A percentile compares a stretch with the other conserved stretches of the same genome.
Evolutionary conservation across 2,888 invertebrate species (phyloP).

Genomic region (Drosophila mayaguana): DNA sequence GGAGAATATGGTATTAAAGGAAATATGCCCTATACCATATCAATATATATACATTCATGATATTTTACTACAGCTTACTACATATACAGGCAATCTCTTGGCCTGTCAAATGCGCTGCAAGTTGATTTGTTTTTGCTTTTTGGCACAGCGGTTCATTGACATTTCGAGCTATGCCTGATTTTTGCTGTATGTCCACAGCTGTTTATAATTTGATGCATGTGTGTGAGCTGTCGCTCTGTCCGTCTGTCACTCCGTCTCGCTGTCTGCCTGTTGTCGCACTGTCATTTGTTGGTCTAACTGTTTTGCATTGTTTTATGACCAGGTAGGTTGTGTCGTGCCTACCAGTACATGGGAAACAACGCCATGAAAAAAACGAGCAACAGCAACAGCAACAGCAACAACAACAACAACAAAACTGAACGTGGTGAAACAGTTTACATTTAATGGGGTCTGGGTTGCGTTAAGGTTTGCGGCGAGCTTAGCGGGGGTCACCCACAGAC

Average conservation of each 20-base stretch:
- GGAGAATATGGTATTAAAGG: too few species aligned
- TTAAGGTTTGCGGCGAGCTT: constrained; percentile 45
- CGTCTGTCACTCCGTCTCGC: neutral
- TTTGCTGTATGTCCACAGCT: constrained; percentile 44
- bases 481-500: constrained; percentile 44
- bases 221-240: constrained; percentile 1
- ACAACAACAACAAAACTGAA: constrained; percentile 32
- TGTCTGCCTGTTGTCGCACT: constrained; percentile 33
- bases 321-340: constrained; percentile 55
- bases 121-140: constrained; percentile 39
- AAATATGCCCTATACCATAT: neutral
- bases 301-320: constrained; percentile 82
- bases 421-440: constrained; percentile 78
- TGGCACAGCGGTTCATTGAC: constrained; percentile 74
- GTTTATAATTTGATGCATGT: constrained; percentile 61
- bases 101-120: neutral
- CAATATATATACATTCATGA: neutral
- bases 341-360: constrained; percentile 72
- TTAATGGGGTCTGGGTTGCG: constrained; percentile 59
- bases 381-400: constrained; percentile 41
- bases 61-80: neutral
- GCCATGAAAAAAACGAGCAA: constrained; percentile 40
- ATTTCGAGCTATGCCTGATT: constrained; percentile 35
- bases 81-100: constrained; percentile 1
- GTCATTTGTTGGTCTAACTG: constrained; percentile 75